Conservation (phyloP, 2,888 invertebrate species). For the Ypsolopha sequella region DNA sequence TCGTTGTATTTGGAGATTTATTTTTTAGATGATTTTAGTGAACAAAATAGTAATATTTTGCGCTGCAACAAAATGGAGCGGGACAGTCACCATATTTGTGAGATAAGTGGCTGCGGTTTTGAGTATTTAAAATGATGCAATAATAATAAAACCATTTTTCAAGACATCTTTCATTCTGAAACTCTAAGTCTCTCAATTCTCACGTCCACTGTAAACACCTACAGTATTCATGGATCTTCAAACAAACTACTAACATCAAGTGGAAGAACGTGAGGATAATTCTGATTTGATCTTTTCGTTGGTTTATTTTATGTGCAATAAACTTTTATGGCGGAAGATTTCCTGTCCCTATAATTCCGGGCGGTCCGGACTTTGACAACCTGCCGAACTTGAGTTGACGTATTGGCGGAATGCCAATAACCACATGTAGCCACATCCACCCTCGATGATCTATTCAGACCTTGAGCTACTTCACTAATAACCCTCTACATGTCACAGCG, state of each 20-base stretch:
- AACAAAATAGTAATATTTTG: no score
- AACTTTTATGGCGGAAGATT: conserved; percentile 31
- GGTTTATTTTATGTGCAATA: conserved; percentile 31
- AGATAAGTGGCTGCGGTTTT: no score
- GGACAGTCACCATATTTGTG: no score
- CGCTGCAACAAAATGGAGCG: no score
- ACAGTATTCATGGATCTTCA: neutral
- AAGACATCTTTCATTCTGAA: neutral
- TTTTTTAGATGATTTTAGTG: no score
- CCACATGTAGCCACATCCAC: neutral
- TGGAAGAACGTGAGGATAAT: conserved; percentile 30
- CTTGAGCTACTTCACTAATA: neutral
- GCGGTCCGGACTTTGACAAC: conserved; percentile 49
- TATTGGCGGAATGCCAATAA: conserved; percentile 40
- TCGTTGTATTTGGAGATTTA: no score
- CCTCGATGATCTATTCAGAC: neutral
- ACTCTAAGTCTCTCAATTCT: neutral
- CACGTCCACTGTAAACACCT: neutral
- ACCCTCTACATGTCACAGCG: neutral
- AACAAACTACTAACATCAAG: conserved; percentile 12
- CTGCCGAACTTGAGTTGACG: conserved; percentile 39
- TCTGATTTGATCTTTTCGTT: conserved; percentile 42
- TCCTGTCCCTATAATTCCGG: conserved; percentile 41
- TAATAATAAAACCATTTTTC: no score
- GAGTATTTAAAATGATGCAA: no score